Base-by-base conservation (phyloP, 1,140 invertebrate genomes). In the Camponotus pennsylvanicus region DNA sequence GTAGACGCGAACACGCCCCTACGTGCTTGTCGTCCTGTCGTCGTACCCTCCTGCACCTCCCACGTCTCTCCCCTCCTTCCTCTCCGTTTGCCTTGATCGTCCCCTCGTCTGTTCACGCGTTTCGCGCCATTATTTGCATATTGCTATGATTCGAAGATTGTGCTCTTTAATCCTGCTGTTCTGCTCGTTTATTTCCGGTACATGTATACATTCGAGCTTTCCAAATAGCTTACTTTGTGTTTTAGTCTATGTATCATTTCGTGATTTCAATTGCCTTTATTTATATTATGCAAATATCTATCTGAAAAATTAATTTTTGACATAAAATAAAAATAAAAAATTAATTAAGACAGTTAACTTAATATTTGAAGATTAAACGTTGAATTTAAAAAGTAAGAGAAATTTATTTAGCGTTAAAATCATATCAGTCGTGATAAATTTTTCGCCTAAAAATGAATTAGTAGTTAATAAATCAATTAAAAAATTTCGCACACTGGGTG, bases 1-100 rank as follows among this genome's bases (percentile, higher is more conserved):
- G 77, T 61, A 52, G 27, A 40, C 66, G 66, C 40, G 40, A 67
- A 55, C 64, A 69, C 55, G 77, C 64, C 77, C 37, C 27, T 71
- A 5, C 13, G 8, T 32, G 21, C 27, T 52, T 64, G 37, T n/a
- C 67, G 37, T 34, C n/a, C 37, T 49, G 75, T n/a, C 42, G 21
- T 71, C 86, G 15, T 52, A 9, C 75, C 34, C 67, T 64, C 32
- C 42, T 27, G 45, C 78, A 32, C 21, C n/a, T 67, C 80, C 55
- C 55, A 64, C 45, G n/a, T 76, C 61, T 34, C 49, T 6, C 45
- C 3, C 21, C 21, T 52, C 49, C 66, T 75, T 73, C 57, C n/a
- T 69, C 67, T 42, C 57, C 61, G 15, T 32, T 85, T 21, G 32
- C 34, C 67, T 32, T 8, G 55, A 40, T 78, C 34, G 37, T 71